Evolutionary conservation across 2,888 invertebrate genomes (phyloP).

Genomic region (Tetragnatha montana): DNA sequence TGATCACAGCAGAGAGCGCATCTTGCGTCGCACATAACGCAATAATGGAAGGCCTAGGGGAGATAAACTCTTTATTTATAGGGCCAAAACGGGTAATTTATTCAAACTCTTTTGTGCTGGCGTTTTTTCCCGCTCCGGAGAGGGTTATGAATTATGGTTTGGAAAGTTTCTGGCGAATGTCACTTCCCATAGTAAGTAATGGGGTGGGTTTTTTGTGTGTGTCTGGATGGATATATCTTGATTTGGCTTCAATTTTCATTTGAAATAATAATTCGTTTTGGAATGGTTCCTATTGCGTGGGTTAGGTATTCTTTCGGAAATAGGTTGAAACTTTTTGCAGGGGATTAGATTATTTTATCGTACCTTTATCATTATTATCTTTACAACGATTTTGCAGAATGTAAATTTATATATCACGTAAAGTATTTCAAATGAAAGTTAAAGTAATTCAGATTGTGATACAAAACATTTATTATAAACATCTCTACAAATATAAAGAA

Average conservation of each 20-base stretch:
- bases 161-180: conserved; percentile 39
- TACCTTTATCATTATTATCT: too few relatives aligned
- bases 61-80: conserved; percentile 57
- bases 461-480: too few relatives aligned
- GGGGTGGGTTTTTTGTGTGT: conserved; percentile 26
- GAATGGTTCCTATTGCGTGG: too few relatives aligned
- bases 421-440: too few relatives aligned
- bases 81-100: conserved; percentile 34
- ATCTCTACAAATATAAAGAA: too few relatives aligned
- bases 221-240: conserved; percentile 10
- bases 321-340: too few relatives aligned
- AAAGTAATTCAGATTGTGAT: too few relatives aligned
- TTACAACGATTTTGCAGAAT: too few relatives aligned
- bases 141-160: conserved; percentile 31
- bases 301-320: too few relatives aligned
- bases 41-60: conserved; percentile 39
- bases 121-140: background rate
- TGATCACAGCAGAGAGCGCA: conserved; percentile 48
- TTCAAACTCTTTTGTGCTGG: conserved; percentile 42
- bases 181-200: conserved; percentile 24
- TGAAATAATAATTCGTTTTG: background rate
- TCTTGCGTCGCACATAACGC: conserved; percentile 34
- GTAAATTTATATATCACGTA: too few relatives aligned
- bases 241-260: background rate
- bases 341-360: too few relatives aligned